Conservation (phyloP, 2,113 vertebrate species). For the Aegotheles bennettii region DNA sequence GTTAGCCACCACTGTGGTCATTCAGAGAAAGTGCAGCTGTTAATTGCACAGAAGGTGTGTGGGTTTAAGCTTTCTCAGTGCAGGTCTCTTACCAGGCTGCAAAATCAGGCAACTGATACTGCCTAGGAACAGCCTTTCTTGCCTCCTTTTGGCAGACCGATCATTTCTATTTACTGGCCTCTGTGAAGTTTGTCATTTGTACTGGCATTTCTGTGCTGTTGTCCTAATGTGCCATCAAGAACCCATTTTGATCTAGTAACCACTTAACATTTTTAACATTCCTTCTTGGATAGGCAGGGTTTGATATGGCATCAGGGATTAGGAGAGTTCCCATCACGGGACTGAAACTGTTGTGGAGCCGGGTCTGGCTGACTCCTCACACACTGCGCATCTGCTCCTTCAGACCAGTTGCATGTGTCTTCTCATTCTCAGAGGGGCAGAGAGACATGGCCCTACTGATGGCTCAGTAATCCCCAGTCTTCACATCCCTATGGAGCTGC, state of each 20-base stretch:
- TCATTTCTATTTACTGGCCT: background rate
- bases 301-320: background rate
- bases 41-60: background rate
- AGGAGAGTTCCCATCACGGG: background rate
- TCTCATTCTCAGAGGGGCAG: background rate
- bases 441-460: background rate
- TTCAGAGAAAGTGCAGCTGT: background rate
- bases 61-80: background rate
- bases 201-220: background rate
- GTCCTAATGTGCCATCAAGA: background rate
- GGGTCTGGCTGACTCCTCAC: background rate
- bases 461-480: background rate
- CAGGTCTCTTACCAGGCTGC: background rate
- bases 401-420: fast-evolving
- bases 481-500: background rate
- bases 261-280: background rate
- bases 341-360: background rate
- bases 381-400: fast-evolving
- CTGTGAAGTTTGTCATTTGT: background rate
- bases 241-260: background rate
- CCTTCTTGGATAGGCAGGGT: background rate
- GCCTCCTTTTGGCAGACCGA: background rate
- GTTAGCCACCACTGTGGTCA: background rate
- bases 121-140: background rate
- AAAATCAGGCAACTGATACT: background rate